A percentile compares a stretch with the other conserved stretches of the same genome.
These are phyloP conservation scores for Panthera uncia DNA, from an alignment of 2,113 vertebrate species.

Conservation along the genomic window DNA sequence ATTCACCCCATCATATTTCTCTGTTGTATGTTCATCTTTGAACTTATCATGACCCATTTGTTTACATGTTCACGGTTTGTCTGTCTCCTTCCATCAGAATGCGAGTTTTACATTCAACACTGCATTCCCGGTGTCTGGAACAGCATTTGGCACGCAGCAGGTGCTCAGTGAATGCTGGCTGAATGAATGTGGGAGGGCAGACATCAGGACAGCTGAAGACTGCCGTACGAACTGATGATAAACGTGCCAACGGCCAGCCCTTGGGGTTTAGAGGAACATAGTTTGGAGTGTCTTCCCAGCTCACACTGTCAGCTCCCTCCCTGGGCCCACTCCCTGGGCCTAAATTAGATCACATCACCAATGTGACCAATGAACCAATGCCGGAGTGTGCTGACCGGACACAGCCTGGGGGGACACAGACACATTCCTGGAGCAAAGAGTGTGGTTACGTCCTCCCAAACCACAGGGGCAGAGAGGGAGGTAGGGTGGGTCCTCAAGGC, in stretches of 20 bases:
- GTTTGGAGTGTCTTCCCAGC: background rate
- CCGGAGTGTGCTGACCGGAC: background rate
- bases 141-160: rapidly evolving
- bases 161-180: background rate
- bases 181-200: background rate
- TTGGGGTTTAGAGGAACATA: background rate
- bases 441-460: background rate
- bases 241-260: background rate
- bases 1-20: background rate
- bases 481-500: background rate
- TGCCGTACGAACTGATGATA: background rate
- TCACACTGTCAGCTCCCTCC: background rate
- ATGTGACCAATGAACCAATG: background rate
- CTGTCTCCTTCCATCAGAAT: background rate
- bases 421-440: background rate
- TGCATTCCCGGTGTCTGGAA: too few species aligned
- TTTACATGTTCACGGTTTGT: background rate
- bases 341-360: background rate
- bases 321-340: background rate
- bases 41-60: background rate
- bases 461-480: background rate
- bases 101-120: background rate
- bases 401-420: background rate
- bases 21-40: background rate
- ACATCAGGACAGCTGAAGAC: background rate